phyloP scores from a whole-genome alignment of 2,888 invertebrate species.

The Chalcosyrphus nemorum region DNA sequence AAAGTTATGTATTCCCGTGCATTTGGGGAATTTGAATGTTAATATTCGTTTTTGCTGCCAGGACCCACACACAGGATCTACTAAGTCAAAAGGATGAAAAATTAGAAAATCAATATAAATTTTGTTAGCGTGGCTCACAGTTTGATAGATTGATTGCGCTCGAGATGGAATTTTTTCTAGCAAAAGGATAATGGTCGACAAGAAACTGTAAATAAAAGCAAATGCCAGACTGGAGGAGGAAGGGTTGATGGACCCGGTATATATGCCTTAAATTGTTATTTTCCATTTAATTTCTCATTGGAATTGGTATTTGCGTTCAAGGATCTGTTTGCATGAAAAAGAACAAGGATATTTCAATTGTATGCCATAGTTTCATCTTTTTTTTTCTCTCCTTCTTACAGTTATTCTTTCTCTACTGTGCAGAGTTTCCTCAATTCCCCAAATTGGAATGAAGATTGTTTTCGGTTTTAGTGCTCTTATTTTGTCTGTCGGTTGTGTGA shows the following conservation, averaged over 20 bases:
- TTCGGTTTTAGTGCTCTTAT: constrained; percentile 1
- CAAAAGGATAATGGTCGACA: constrained; percentile 10
- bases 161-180: background rate
- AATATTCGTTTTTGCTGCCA: constrained; percentile 18
- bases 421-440: constrained; percentile 44
- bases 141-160: constrained; percentile 20
- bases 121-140: constrained; percentile 1
- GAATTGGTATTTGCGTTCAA: constrained; percentile 52
- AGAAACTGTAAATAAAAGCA: background rate
- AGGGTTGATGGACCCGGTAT: background rate
- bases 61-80: background rate
- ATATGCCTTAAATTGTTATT: constrained; percentile 45
- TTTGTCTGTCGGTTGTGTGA: constrained; percentile 10
- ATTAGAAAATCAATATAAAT: background rate
- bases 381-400: background rate
- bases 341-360: constrained; percentile 39
- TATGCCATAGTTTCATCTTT: background rate
- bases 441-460: constrained; percentile 52
- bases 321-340: constrained; percentile 33
- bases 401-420: background rate
- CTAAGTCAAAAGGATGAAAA: background rate
- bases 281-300: constrained; percentile 60
- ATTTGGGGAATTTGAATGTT: background rate
- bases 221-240: background rate
- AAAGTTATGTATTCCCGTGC: background rate